phyloP scores from a whole-genome alignment of 30 jellyfish, hydroid and myxozoan genomes.

The Hydra vulgaris region DNA sequence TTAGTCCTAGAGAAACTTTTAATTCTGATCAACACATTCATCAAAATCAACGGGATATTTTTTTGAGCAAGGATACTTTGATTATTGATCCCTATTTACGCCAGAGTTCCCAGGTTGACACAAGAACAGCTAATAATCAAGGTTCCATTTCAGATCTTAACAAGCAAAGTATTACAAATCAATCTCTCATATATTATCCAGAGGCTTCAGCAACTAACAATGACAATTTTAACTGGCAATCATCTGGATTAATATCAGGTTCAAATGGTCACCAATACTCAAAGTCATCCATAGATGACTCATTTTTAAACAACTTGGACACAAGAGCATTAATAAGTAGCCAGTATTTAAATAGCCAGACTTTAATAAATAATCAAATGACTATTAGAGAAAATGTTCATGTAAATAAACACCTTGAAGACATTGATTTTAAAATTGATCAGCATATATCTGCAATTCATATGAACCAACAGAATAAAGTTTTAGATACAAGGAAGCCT shows the following conservation, averaged over 20 bases:
- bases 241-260: conserved; percentile 4
- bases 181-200: conserved; percentile 17
- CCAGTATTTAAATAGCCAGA: not conserved
- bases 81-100: not conserved
- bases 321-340: not conserved
- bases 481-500: not conserved
- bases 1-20: conserved; percentile 10
- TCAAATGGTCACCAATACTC: not conserved
- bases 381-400: not conserved
- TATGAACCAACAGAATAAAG: conserved; percentile 16
- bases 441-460: conserved; percentile 25
- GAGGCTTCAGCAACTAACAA: conserved; percentile 4
- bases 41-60: not conserved
- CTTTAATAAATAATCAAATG: not conserved
- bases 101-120: conserved; percentile 8
- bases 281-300: conserved; percentile 21
- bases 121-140: not conserved
- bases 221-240: conserved; percentile 3
- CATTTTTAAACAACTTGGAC: conserved; percentile 4
- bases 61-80: not conserved
- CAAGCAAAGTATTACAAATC: conserved; percentile 3
- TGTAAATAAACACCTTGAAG: conserved; percentile 10
- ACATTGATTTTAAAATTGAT: conserved; percentile 21
- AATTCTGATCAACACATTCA: conserved; percentile 2
- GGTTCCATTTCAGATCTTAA: conserved; percentile 5